A percentile compares a stretch with the other conserved stretches of the same genome.
These are phyloP conservation scores for Chaenodraco wilsoni DNA, from an alignment of 2,797 vertebrate species.

Conservation along the genomic window DNA sequence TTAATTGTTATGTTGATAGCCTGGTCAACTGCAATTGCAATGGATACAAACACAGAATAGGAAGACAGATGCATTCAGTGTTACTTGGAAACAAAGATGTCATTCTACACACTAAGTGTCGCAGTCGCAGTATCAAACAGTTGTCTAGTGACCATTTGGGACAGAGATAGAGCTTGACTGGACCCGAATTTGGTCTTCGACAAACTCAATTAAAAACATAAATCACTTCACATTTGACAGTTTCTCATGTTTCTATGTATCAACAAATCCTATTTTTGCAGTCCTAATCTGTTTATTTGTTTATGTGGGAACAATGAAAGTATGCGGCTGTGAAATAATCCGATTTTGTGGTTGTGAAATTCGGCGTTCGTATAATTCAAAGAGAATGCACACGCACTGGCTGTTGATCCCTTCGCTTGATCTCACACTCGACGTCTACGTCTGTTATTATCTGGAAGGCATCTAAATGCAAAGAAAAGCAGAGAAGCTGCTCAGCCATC, in stretches of 20 bases:
- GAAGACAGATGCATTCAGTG: not conserved
- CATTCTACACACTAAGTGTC: not conserved
- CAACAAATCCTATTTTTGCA: not conserved
- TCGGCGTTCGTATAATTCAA: constrained; percentile 27
- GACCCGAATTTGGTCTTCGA: constrained; percentile 6
- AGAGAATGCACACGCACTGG: not conserved
- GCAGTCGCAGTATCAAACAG: not conserved
- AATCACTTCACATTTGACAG: constrained; percentile 27
- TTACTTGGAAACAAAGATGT: not conserved
- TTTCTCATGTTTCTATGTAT: not conserved
- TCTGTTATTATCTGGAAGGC: constrained; percentile 29
- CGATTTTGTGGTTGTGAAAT: constrained; percentile 26
- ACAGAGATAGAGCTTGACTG: constrained; percentile 6
- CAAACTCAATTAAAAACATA: constrained; percentile 13
- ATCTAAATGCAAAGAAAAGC: constrained; percentile 24
- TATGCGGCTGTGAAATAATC: constrained; percentile 32
- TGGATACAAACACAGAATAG: not conserved
- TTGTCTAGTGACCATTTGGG: not conserved
- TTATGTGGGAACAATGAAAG: constrained; percentile 18
- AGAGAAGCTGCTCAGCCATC: constrained; percentile 7
- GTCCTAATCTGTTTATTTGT: constrained; percentile 20
- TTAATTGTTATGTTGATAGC: not conserved
- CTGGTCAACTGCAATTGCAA: no score
- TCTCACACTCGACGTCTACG: not conserved
- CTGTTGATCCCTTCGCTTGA: constrained; percentile 13